phyloP scores from a whole-genome alignment of 2,113 vertebrate genomes.

The Corapipo altera region DNA sequence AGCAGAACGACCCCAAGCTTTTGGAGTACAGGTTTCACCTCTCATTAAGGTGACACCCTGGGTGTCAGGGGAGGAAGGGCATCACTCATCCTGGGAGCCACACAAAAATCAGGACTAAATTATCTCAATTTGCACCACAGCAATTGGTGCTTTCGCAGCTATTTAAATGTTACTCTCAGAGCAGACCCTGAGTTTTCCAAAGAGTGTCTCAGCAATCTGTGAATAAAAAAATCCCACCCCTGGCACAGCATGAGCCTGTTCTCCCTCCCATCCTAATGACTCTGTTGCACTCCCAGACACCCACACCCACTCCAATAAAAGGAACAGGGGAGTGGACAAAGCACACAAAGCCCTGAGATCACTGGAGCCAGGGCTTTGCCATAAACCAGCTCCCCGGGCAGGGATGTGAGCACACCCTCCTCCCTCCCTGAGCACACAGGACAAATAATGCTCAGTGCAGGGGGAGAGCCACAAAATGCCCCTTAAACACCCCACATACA shows the following conservation, averaged over 20 bases:
- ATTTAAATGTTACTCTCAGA: not conserved
- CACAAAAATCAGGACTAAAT: not conserved
- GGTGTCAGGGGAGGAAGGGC: not conserved
- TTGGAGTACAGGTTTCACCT: not conserved
- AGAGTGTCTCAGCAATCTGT: not conserved
- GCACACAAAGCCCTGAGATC: not conserved
- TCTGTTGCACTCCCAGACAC: not conserved
- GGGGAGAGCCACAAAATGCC: not conserved
- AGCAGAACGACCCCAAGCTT: not conserved
- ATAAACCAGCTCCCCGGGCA: not conserved
- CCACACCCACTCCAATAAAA: not conserved
- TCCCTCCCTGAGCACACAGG: not conserved
- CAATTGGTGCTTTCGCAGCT: not conserved
- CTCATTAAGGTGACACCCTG: not conserved
- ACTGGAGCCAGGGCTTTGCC: not conserved
- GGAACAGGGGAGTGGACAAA: not conserved
- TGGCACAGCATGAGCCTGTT: not conserved
- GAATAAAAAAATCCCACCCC: not conserved
- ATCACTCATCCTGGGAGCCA: not conserved
- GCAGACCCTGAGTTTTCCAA: not conserved
- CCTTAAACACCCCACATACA: no score
- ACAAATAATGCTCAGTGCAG: not conserved
- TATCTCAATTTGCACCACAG: not conserved
- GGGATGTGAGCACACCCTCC: rapidly evolving
- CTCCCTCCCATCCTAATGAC: not conserved